A percentile compares a stretch with the other conserved stretches of the same genome.
Evolutionary conservation across 92 coral and sea anemone species (phyloP).

Genomic region (Zoanthus gigantus): DNA sequence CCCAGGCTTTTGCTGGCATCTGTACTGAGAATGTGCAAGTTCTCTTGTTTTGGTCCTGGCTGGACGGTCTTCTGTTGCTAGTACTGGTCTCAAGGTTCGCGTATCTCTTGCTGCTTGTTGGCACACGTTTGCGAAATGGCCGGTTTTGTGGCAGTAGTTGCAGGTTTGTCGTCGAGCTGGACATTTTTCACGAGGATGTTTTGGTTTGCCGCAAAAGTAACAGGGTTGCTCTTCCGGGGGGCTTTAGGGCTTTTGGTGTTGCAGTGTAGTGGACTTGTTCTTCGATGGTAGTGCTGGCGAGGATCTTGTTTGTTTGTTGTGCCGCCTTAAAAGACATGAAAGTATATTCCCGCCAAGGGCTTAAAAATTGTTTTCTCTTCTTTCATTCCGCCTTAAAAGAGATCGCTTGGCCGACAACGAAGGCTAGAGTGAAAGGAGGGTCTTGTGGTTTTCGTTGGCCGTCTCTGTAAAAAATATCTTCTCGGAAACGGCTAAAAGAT

Average conservation of each 20-base stretch:
- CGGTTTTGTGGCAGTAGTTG: neutral
- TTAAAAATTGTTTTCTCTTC: no score
- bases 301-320: constrained; percentile 32
- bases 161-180: constrained; percentile 27
- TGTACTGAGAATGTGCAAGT: no score
- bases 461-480: constrained; percentile 44
- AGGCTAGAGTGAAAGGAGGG: constrained; percentile 50
- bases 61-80: neutral
- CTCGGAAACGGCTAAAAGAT: neutral
- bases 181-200: neutral
- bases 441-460: constrained; percentile 40
- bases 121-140: no score
- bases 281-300: neutral
- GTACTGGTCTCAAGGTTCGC: constrained; percentile 26
- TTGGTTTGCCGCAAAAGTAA: neutral
- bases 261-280: neutral
- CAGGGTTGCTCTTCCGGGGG: constrained; percentile 25
- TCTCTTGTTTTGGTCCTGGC: no score
- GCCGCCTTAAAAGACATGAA: constrained; percentile 37
- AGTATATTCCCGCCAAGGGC: constrained; percentile 9
- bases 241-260: neutral
- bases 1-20: constrained; percentile 6
- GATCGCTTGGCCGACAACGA: constrained; percentile 48
- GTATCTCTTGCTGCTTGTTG: no score
- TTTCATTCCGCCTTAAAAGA: constrained; percentile 39